phyloP scores from a whole-genome alignment of 2,113 vertebrate species.

The Sisor rabdophorus region DNA sequence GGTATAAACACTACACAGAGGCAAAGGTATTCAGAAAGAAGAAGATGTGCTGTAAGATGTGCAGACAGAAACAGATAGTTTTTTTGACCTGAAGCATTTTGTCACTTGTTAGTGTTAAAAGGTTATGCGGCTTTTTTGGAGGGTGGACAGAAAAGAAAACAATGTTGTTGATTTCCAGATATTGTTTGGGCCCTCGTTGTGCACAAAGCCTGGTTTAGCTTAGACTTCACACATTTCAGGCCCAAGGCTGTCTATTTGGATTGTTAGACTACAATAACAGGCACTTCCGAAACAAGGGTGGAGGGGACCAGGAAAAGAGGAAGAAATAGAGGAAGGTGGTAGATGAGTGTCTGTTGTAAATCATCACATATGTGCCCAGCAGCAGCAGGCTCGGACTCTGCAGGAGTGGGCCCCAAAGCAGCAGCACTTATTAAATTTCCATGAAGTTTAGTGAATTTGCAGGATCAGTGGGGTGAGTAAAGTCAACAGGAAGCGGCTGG shows the following conservation, averaged over 20 bases:
- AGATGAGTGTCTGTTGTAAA: constrained; percentile 57
- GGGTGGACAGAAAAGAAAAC: constrained; percentile 48
- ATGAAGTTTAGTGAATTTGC: constrained; percentile 66
- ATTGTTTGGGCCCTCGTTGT: constrained; percentile 58
- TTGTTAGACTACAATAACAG: constrained; percentile 45
- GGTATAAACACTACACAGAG: background rate
- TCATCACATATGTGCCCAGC: constrained; percentile 55
- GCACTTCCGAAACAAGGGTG: constrained; percentile 49
- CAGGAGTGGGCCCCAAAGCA: constrained; percentile 57
- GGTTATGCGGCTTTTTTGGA: constrained; percentile 43
- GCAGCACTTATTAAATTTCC: constrained; percentile 63
- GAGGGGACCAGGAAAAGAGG: constrained; percentile 23
- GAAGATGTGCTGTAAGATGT: constrained; percentile 27
- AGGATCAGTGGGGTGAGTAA: constrained; percentile 54
- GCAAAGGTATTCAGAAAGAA: background rate
- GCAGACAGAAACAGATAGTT: constrained; percentile 42
- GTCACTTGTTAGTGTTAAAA: constrained; percentile 48
- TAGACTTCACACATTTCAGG: constrained; percentile 51
- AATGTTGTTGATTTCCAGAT: constrained; percentile 53
- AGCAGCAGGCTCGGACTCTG: constrained; percentile 58
- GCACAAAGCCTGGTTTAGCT: constrained; percentile 48
- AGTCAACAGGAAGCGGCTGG: constrained; percentile 55
- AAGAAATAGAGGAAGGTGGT: constrained; percentile 43
- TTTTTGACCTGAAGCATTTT: constrained; percentile 49
- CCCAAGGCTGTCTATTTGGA: constrained; percentile 50